Percentiles rank a stretch among this genome's conserved stretches.
Evolutionary conservation across 2,888 invertebrate genomes (phyloP).

Genomic region (Fragum sueziense): DNA sequence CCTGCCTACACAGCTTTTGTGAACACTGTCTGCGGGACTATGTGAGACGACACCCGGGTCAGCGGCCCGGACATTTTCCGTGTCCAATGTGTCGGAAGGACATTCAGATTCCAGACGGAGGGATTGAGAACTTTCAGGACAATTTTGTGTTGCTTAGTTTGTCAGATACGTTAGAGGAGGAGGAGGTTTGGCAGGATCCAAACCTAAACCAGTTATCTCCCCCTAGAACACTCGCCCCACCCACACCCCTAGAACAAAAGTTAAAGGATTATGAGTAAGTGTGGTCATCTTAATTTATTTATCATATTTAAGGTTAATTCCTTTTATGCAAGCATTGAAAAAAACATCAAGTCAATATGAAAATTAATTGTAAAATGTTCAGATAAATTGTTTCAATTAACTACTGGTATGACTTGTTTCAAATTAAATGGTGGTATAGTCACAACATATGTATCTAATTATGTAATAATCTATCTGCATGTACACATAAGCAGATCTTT

Average conservation of each 20-base stretch:
- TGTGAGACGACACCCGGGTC: slow-evolving; percentile 75
- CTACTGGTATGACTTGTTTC: too few relatives aligned
- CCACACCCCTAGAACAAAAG: slow-evolving; percentile 74
- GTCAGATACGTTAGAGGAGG: slow-evolving; percentile 76
- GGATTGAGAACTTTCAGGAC: slow-evolving; percentile 74
- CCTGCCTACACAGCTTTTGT: slow-evolving; percentile 72
- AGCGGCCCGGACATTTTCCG: slow-evolving; percentile 74
- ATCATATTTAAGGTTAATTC: too few relatives aligned
- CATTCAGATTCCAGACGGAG: slow-evolving; percentile 71
- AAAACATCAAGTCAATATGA: too few relatives aligned
- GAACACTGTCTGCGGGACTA: slow-evolving; percentile 69
- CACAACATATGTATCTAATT: too few relatives aligned
- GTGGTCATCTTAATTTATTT: not conserved
- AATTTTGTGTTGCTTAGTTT: slow-evolving; percentile 75
- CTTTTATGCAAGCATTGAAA: too few relatives aligned
- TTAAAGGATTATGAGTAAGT: slow-evolving; percentile 74
- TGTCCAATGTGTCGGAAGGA: slow-evolving; percentile 79
- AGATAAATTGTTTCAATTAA: too few relatives aligned
- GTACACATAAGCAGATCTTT: too few relatives aligned
- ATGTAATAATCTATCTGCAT: too few relatives aligned
- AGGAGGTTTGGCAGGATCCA: slow-evolving; percentile 62
- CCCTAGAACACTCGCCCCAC: slow-evolving; percentile 73
- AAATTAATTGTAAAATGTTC: too few relatives aligned
- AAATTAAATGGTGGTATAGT: too few relatives aligned
- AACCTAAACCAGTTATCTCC: slow-evolving; percentile 65